These are phyloP conservation scores for Arctopsyche grandis DNA, from an alignment of 1,140 invertebrate species.

Conservation along the genomic window DNA sequence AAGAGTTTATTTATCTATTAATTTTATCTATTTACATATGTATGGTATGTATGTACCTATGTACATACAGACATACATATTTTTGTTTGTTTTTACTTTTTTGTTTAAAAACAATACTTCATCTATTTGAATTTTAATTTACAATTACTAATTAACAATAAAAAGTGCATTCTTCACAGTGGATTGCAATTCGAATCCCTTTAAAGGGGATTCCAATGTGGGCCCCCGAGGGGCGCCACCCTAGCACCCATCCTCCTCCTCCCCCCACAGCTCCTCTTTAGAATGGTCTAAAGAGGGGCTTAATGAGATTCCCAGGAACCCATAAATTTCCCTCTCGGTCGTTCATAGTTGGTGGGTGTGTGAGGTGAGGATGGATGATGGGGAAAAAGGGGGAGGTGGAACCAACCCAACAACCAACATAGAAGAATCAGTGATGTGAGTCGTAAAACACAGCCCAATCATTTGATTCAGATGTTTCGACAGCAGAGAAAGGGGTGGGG, in stretches of 20 bases:
- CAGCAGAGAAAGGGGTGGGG: background rate
- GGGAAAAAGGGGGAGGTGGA: constrained; percentile 31
- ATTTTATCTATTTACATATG: background rate
- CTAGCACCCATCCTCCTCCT: background rate
- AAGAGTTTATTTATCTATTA: no score
- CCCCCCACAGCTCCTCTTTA: no score
- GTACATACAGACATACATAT: background rate
- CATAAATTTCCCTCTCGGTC: constrained; percentile 54
- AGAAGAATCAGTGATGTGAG: constrained; percentile 31
- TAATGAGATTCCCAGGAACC: constrained; percentile 55
- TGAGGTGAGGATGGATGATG: constrained; percentile 5
- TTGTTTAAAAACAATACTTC: no score
- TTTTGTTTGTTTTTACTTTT: no score
- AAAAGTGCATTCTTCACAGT: constrained; percentile 35
- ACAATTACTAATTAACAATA: no score
- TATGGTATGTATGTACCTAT: background rate
- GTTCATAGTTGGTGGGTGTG: constrained; percentile 46
- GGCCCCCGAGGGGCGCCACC: constrained; percentile 8
- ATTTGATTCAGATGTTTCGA: constrained; percentile 28
- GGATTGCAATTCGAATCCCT: constrained; percentile 4
- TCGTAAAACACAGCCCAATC: constrained; percentile 39
- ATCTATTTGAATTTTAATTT: background rate
- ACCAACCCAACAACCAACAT: background rate
- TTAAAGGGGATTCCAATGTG: background rate
- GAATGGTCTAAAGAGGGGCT: constrained; percentile 53